Conservation (phyloP, 2,888 invertebrate genomes). For the Brenthis daphne region DNA sequence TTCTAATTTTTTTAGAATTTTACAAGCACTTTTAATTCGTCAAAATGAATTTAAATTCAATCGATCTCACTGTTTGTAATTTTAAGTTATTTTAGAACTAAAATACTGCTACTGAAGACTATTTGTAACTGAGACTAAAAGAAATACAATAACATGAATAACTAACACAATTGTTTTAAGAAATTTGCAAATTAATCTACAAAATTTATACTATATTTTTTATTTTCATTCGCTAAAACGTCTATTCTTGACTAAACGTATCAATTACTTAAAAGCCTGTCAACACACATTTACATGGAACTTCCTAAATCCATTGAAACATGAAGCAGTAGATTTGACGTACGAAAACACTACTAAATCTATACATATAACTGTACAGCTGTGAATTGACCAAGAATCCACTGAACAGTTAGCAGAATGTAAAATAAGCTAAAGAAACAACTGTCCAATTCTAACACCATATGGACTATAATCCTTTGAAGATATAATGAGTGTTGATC, state of each 20-base stretch:
- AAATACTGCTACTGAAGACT: no score
- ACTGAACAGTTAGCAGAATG: slow-evolving; percentile 21
- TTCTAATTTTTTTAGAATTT: no score
- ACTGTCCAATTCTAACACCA: not conserved
- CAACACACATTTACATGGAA: slow-evolving; percentile 21
- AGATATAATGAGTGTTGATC: not conserved
- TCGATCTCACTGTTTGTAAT: no score
- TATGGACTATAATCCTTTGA: slow-evolving; percentile 16
- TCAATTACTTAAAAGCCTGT: slow-evolving; percentile 22
- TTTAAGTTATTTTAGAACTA: no score
- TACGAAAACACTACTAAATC: slow-evolving; percentile 33
- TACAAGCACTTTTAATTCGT: no score
- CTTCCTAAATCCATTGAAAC: slow-evolving; percentile 23
- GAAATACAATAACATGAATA: no score
- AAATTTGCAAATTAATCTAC: no score
- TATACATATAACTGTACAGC: slow-evolving; percentile 33
- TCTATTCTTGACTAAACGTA: slow-evolving; percentile 9
- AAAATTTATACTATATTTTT: no score
- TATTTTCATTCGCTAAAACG: slow-evolving; percentile 10
- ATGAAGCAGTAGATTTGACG: slow-evolving; percentile 28
- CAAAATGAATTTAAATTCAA: no score
- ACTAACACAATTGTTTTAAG: no score
- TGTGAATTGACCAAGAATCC: slow-evolving; percentile 39
- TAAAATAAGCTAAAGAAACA: not conserved
- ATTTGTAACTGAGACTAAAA: no score